A percentile compares a stretch with the other conserved stretches of the same genome.
Evolutionary conservation across 1,140 invertebrate genomes (phyloP).

Genomic region (Hyles euphorbiae): DNA sequence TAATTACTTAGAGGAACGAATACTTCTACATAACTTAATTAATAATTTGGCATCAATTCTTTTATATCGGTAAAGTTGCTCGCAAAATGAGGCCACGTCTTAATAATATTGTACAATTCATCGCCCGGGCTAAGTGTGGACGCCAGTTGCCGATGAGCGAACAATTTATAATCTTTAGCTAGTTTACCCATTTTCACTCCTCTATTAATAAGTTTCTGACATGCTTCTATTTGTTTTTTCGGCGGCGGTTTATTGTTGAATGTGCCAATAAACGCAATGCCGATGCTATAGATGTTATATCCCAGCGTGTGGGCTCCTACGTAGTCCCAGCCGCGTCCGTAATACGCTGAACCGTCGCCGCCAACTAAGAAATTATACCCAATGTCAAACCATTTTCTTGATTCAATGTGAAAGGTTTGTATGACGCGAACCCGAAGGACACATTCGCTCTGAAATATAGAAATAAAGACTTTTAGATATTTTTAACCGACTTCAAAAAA

Average conservation of each 20-base stretch:
- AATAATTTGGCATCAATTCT: constrained; percentile 34
- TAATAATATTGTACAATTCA: constrained; percentile 74
- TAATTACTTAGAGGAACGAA: too few relatives aligned
- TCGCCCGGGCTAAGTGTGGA: constrained; percentile 80
- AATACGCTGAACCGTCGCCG: constrained; percentile 82
- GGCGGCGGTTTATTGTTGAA: constrained; percentile 72
- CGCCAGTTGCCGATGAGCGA: constrained; percentile 79
- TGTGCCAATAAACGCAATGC: constrained; percentile 82
- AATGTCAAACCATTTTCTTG: constrained; percentile 72
- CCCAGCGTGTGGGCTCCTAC: constrained; percentile 80
- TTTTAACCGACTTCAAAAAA: too few relatives aligned
- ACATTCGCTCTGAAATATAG: constrained; percentile 60
- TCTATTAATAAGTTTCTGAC: constrained; percentile 73
- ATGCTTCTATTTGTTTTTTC: constrained; percentile 74
- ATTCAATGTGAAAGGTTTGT: constrained; percentile 85
- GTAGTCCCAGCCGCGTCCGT: constrained; percentile 80
- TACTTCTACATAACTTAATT: background rate
- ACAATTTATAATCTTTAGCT: constrained; percentile 75
- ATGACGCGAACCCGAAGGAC: constrained; percentile 75
- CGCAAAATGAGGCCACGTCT: constrained; percentile 78
- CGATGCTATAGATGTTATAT: constrained; percentile 80
- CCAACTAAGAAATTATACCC: constrained; percentile 87
- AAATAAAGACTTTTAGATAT: constrained; percentile 2
- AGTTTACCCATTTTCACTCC: constrained; percentile 76
- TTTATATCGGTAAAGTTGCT: constrained; percentile 32